Conservation (phyloP, 2,797 vertebrate species). For the Natrix natrix region DNA sequence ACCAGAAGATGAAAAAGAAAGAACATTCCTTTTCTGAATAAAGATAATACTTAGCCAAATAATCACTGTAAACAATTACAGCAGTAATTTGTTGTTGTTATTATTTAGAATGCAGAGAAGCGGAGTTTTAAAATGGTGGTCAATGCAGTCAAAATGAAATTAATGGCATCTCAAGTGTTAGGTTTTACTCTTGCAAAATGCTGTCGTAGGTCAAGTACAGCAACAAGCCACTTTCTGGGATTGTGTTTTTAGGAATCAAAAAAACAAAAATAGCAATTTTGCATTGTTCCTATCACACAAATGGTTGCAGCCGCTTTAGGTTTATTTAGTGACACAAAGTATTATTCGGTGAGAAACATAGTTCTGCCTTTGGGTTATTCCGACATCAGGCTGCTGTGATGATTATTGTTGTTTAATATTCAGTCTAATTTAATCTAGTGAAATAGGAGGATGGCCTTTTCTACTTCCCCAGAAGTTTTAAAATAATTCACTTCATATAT, state of each 20-base stretch:
- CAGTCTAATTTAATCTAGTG: neutral
- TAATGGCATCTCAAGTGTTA: rapidly evolving
- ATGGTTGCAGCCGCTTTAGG: neutral
- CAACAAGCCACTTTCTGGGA: rapidly evolving
- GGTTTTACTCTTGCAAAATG: neutral
- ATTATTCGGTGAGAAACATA: neutral
- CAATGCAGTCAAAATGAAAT: rapidly evolving
- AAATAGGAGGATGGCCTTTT: neutral
- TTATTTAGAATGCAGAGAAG: neutral
- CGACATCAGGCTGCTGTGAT: rapidly evolving
- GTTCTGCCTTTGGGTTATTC: neutral
- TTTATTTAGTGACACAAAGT: neutral
- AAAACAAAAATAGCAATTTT: neutral
- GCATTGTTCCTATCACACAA: neutral
- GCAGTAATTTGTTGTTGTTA: neutral
- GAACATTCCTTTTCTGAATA: neutral
- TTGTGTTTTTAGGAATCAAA: neutral
- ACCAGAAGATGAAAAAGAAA: neutral
- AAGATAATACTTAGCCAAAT: constrained; percentile 2
- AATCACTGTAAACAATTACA: neutral
- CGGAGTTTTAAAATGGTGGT: rapidly evolving
- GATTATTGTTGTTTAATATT: neutral
- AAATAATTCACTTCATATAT: neutral
- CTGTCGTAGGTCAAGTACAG: rapidly evolving
- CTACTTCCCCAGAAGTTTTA: neutral